Evolutionary conservation across 2,888 invertebrate genomes (phyloP), one percentile per base, ranked within the genome.

Genomic region (Nemapogon koenigi): DNA sequence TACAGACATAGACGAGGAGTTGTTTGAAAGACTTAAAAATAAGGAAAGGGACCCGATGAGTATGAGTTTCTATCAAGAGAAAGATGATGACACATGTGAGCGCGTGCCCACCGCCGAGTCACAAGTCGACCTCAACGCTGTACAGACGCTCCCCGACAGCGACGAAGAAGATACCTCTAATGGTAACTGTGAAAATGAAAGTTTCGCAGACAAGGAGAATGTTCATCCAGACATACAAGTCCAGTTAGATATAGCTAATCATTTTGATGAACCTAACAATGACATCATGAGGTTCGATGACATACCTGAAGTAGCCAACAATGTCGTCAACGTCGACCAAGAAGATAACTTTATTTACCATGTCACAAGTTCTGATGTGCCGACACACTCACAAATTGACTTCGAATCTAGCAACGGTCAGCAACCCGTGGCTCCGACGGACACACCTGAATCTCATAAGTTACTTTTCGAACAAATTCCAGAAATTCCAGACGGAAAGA

Each of bases 41-140:
- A 83, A 83, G 53, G 82, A 83, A 52, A 64, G 80, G 41, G 84
- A 84, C 63, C 84, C 84, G 11, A 85, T 85, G 84, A 83, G 82
- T 44, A 83, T 83, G 83, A 84, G 84, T 38, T 84, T 84, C 56
- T 84, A 84, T 51, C 83, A 83, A 51, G 83, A 84, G 50, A 81
- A 83, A 52, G 81, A 81, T 48, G 81, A 81, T 46, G 81, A 81
- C 43, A 75, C 76, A 2, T 72, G 73, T 52, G 78, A 78, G 49
- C 62, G 69, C 38, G 62, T 68, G 38, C 45, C 55, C 25, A 62
- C 57, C 48, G 56, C 52, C 41, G 62, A 60, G 38, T 63, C 75
- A 50, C 71, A 69, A 31, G 81, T 83, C 30, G 83, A 84, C 57
- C 67, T 84, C 17, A 83, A 85, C 54, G 81, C 83, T 44, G 83